These are phyloP conservation scores for Salvelinus sp. DNA, from an alignment of 2,113 vertebrate species.

Conservation along the genomic window DNA sequence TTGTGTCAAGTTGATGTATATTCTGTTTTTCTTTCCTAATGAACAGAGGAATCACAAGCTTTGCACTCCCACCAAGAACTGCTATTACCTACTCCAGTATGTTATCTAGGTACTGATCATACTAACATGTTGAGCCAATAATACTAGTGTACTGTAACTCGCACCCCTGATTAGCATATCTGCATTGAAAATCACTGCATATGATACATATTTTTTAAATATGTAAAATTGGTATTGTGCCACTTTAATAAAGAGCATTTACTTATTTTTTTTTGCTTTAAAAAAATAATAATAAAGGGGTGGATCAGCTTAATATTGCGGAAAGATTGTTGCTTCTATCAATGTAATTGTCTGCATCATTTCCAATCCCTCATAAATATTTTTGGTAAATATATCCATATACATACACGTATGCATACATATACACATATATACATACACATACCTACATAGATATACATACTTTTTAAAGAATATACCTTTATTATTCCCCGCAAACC, in stretches of 20 bases:
- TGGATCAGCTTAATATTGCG: no score
- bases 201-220: background rate
- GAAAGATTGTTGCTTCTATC: no score
- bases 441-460: no score
- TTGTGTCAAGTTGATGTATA: slow-evolving; percentile 75
- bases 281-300: no score
- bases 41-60: slow-evolving; percentile 62
- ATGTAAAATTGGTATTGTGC: background rate
- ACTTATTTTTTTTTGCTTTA: no score
- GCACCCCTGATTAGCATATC: background rate
- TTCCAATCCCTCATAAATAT: no score
- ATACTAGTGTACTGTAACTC: background rate
- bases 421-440: no score
- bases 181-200: background rate
- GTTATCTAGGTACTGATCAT: slow-evolving; percentile 3
- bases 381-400: no score
- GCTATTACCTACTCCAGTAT: background rate
- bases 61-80: slow-evolving; percentile 45
- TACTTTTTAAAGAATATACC: no score
- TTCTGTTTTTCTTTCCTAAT: slow-evolving; percentile 66
- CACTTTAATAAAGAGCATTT: background rate
- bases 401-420: no score
- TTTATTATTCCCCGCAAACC: no score
- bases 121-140: background rate
- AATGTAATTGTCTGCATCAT: no score